A percentile compares a stretch with the other conserved stretches of the same genome.
Evolutionary conservation across 2,113 vertebrate species (phyloP).

Genomic region (Semnornis frantzii): DNA sequence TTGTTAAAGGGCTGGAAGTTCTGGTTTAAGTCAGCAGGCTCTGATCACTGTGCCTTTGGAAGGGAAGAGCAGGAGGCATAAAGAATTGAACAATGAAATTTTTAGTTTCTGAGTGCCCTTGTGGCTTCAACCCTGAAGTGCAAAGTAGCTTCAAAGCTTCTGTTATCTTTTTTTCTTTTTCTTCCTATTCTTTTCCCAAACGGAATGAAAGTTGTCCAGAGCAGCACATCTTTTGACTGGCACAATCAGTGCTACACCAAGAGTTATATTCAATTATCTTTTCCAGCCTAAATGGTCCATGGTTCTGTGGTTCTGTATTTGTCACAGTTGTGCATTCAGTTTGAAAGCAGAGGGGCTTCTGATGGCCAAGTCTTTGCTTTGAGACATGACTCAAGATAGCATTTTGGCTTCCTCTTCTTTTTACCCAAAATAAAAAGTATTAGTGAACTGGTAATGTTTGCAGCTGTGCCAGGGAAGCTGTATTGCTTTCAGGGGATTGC

Average conservation of each 20-base stretch:
- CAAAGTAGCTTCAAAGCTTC: background rate
- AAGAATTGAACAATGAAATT: background rate
- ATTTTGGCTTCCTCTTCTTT: background rate
- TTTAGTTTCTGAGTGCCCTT: background rate
- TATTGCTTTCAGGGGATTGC: background rate
- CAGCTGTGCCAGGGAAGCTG: background rate
- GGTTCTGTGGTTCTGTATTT: background rate
- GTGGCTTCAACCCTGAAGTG: background rate
- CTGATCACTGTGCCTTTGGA: background rate
- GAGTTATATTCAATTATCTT: too few species aligned
- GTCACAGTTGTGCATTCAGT: background rate
- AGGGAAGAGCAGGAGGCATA: background rate
- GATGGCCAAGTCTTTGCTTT: background rate
- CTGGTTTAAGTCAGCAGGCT: background rate
- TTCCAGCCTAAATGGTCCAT: too few species aligned
- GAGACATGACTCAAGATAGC: background rate
- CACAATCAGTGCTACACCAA: background rate
- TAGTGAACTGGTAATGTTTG: background rate
- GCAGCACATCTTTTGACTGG: background rate
- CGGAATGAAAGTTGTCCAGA: background rate
- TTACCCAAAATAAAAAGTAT: background rate
- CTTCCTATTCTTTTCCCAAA: too few species aligned
- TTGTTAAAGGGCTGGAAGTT: background rate
- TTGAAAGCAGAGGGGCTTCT: background rate
- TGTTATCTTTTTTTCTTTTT: background rate